Evolutionary conservation across 2,113 vertebrate species (phyloP).

Genomic region (Mesoclemmys tuberculata): DNA sequence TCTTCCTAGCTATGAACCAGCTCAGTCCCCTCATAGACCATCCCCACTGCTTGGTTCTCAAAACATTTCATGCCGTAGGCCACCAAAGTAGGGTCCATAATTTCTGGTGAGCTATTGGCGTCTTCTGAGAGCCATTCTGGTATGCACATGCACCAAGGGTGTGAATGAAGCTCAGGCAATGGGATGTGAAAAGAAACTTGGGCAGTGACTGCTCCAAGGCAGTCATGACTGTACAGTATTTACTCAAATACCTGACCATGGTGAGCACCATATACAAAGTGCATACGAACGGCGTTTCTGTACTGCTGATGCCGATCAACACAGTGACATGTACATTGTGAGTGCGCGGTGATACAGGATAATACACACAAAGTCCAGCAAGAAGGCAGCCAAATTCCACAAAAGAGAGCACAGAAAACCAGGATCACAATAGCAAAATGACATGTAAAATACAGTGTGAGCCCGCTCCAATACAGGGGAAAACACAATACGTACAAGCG

Average conservation of each 20-base stretch:
- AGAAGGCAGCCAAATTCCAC: neutral
- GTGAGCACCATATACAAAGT: neutral
- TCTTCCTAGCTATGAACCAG: neutral
- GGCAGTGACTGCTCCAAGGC: neutral
- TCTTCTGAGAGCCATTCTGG: neutral
- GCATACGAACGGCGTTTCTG: neutral
- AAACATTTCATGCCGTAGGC: neutral
- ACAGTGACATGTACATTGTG: neutral
- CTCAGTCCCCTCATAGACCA: rapidly evolving
- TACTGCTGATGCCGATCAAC: neutral
- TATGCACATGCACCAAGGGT: rapidly evolving
- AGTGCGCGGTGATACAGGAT: neutral
- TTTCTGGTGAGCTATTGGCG: neutral
- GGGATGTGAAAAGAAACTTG: neutral
- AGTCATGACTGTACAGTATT: neutral
- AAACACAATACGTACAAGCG: neutral
- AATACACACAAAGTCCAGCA: neutral
- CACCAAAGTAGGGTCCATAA: neutral
- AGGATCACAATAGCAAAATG: neutral
- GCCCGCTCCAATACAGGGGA: neutral
- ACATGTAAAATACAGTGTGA: neutral
- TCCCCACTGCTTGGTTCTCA: neutral
- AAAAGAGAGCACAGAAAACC: neutral
- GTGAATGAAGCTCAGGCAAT: neutral
- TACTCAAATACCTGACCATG: neutral